Evolutionary conservation across 2,888 invertebrate species (phyloP).

Genomic region (Lasioglossum oenotherae): DNA sequence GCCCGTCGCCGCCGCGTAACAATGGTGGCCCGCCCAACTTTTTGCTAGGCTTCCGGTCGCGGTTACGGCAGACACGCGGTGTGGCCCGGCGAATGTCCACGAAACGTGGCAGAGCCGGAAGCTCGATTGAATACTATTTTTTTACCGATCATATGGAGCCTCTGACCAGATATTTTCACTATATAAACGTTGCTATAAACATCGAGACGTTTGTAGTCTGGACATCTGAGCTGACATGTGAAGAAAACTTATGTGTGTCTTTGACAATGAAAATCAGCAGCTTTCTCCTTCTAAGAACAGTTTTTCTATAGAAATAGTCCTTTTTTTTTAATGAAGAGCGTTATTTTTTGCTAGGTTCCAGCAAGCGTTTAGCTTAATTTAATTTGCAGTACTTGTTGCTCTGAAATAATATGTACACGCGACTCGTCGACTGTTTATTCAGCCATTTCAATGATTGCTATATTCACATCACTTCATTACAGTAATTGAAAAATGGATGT

Average conservation of each 20-base stretch:
- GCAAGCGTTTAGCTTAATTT: no score
- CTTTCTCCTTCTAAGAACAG: background rate
- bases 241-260: background rate
- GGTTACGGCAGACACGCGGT: conserved; percentile 30
- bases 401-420: background rate
- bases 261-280: background rate
- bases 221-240: background rate
- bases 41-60: conserved; percentile 35
- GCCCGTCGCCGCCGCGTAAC: conserved; percentile 49
- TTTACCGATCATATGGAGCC: background rate
- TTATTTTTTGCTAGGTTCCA: no score
- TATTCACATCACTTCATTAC: no score
- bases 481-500: background rate
- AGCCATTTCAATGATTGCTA: background rate
- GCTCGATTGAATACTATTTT: background rate
- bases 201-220: background rate
- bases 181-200: background rate
- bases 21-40: conserved; percentile 60
- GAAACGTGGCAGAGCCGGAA: conserved; percentile 2
- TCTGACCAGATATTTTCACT: background rate
- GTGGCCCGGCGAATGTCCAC: background rate
- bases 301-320: no score
- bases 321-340: no score
- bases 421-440: background rate
- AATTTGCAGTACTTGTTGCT: background rate